These are phyloP conservation scores for Maccullochella peelii DNA, from an alignment of 2,113 vertebrate species.

Conservation along the genomic window DNA sequence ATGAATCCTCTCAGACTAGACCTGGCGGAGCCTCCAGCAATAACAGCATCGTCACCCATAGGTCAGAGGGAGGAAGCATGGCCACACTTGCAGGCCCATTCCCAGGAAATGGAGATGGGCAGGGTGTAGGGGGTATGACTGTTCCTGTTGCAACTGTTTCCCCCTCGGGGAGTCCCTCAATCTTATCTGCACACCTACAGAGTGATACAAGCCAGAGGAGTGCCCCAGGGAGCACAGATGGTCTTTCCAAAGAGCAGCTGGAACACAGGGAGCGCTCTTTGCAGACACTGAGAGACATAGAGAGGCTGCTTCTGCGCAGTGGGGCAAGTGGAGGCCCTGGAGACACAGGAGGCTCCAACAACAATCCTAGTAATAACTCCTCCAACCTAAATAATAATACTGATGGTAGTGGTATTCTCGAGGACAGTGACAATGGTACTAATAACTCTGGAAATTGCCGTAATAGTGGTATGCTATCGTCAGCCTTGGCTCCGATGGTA, in stretches of 20 bases:
- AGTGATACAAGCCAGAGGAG: slow-evolving; percentile 65
- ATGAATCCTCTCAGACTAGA: slow-evolving; percentile 78
- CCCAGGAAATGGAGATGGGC: slow-evolving; percentile 64
- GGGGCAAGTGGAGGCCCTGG: slow-evolving; percentile 83
- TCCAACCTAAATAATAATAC: slow-evolving; percentile 72
- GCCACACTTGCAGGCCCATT: slow-evolving; percentile 66
- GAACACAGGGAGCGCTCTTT: slow-evolving; percentile 96
- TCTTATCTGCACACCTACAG: slow-evolving; percentile 79
- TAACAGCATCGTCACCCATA: slow-evolving; percentile 80
- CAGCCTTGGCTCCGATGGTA: slow-evolving; percentile 64
- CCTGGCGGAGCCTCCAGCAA: slow-evolving; percentile 69
- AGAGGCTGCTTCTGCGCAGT: slow-evolving; percentile 91
- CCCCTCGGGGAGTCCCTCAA: slow-evolving; percentile 80
- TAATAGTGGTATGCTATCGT: slow-evolving; percentile 68
- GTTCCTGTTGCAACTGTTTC: slow-evolving; percentile 71
- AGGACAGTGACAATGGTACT: slow-evolving; percentile 70
- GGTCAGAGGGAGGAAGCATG: slow-evolving; percentile 80
- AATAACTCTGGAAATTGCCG: slow-evolving; percentile 70
- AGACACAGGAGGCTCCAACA: slow-evolving; percentile 81
- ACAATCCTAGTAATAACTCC: slow-evolving; percentile 68
- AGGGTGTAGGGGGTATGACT: slow-evolving; percentile 58
- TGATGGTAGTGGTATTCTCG: slow-evolving; percentile 76
- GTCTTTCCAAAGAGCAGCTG: slow-evolving; percentile 96
- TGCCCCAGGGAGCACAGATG: slow-evolving; percentile 79
- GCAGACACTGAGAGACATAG: slow-evolving; percentile 96